Conservation (phyloP, 2,888 invertebrate species). For the Calliopum simillimum region DNA sequence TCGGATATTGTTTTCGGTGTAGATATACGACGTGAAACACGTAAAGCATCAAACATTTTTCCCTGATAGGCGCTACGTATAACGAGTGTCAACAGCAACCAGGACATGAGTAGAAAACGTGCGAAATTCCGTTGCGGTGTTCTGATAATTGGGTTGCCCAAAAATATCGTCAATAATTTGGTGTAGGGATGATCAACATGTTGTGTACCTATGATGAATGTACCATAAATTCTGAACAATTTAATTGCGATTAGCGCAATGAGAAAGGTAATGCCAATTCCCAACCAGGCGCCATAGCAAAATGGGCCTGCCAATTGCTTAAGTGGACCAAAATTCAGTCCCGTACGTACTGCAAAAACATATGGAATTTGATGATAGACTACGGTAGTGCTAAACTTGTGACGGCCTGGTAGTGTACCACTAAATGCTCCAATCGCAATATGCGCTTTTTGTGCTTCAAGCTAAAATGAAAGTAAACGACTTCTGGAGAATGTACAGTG, state of each 20-base stretch:
- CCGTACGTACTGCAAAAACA: conserved; percentile 50
- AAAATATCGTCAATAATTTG: conserved; percentile 46
- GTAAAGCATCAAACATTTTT: conserved; percentile 58
- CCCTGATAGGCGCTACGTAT: conserved; percentile 62
- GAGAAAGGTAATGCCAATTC: conserved; percentile 33
- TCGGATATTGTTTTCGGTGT: conserved; percentile 50
- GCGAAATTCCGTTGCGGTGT: conserved; percentile 50
- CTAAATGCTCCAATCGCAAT: conserved; percentile 54
- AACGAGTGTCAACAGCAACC: conserved; percentile 56
- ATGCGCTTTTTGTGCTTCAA: conserved; percentile 40
- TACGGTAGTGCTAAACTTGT: conserved; percentile 45
- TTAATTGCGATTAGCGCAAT: conserved; percentile 5
- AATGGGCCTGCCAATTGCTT: conserved; percentile 51
- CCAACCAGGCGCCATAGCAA: conserved; percentile 46
- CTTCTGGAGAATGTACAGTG: too few species aligned
- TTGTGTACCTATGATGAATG: conserved; percentile 42
- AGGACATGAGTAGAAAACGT: conserved; percentile 54
- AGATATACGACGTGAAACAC: conserved; percentile 44
- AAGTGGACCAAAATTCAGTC: conserved; percentile 40
- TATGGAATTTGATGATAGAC: conserved; percentile 50
- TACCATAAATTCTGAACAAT: not conserved
- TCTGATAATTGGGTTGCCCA: conserved; percentile 53
- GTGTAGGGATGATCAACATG: conserved; percentile 44
- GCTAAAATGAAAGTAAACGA: conserved; percentile 28
- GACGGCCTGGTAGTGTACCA: conserved; percentile 48